Evolutionary conservation across 2,113 vertebrate species (phyloP), one percentile per base, ranked within the genome.

Genomic region (Psophia crepitans): DNA sequence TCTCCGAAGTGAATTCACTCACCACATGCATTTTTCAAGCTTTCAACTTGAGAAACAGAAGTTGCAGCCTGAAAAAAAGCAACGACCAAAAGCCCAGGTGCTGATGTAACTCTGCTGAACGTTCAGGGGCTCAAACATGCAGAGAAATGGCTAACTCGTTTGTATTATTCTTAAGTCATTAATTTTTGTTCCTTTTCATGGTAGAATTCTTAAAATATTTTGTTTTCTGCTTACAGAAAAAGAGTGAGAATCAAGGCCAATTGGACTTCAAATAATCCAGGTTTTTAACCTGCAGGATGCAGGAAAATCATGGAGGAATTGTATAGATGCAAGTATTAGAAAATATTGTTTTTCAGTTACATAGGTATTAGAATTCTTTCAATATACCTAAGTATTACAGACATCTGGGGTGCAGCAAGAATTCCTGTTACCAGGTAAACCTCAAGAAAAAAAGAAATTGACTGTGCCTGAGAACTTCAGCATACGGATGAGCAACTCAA

Each of bases 21-120:
- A 71, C 75, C 60, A 94, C 86, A 84, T 22, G 39, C 49, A 85
- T 96, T 96, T 90, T 87, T 87, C 60, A 74, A 77, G 83, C 91
- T 94, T 90, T 23, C 60, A 87, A 74, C 41, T 80, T 49, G 39
- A 82, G 27, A 41, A 86, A 64, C 33, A 87, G 41, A 78, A 73
- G 28, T 27, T 69, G 68, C 24, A 86, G 64, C 54, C 76, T 21
- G 32, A 54, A 41, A 83, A 43, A 57, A 17, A 18, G 3, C 15
- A 84, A 74, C 43, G 28, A 64, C 21, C 18, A n/a, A 41, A 51
- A 48, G 15, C 53, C 28, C 41, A 44, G 35, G 37, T 43, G 27
- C 8, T 46, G 76, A 26, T 2, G 30, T 32, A 79, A 64, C 2
- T 0, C 2, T 39, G 26, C 23, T 70, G 86, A 81, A 78, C 8